These are phyloP conservation scores for Sebastes hubbsi DNA, from an alignment of 2,797 vertebrate species.

Conservation along the genomic window DNA sequence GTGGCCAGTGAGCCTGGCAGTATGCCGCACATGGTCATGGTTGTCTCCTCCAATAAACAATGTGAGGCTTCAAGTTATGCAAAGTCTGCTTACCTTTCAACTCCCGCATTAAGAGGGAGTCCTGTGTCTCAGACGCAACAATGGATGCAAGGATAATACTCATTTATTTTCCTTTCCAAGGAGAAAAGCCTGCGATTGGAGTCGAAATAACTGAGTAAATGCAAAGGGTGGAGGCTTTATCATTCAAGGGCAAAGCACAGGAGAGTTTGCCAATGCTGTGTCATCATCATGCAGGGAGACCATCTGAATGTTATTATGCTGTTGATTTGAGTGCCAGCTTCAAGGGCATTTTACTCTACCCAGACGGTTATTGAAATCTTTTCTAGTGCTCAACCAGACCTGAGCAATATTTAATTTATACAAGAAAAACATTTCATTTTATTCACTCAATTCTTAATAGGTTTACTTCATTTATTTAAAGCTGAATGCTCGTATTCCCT, in stretches of 20 bases:
- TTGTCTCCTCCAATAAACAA: slow-evolving; percentile 63
- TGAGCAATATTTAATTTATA: slow-evolving; percentile 33
- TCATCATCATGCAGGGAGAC: slow-evolving; percentile 74
- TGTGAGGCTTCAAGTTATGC: slow-evolving; percentile 47
- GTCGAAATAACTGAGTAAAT: background rate
- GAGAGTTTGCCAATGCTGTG: slow-evolving; percentile 59
- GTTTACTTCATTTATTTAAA: slow-evolving; percentile 44
- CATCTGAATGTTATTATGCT: slow-evolving; percentile 73
- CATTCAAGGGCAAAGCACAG: slow-evolving; percentile 62
- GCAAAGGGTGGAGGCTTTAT: slow-evolving; percentile 25
- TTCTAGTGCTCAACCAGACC: slow-evolving; percentile 30
- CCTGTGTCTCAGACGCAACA: slow-evolving; percentile 27
- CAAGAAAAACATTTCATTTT: slow-evolving; percentile 18
- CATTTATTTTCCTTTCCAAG: background rate
- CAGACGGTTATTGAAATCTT: slow-evolving; percentile 33
- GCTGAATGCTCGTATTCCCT: slow-evolving; percentile 19
- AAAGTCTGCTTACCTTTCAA: slow-evolving; percentile 52
- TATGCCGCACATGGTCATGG: slow-evolving; percentile 41
- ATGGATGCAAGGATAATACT: background rate
- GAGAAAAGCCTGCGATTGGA: background rate
- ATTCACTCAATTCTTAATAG: slow-evolving; percentile 37
- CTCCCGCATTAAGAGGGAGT: background rate
- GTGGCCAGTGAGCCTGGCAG: slow-evolving; percentile 21
- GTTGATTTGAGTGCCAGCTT: slow-evolving; percentile 69
- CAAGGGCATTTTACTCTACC: slow-evolving; percentile 61